Conservation (phyloP, 2,888 invertebrate species). For the Cynaeus angustus region DNA sequence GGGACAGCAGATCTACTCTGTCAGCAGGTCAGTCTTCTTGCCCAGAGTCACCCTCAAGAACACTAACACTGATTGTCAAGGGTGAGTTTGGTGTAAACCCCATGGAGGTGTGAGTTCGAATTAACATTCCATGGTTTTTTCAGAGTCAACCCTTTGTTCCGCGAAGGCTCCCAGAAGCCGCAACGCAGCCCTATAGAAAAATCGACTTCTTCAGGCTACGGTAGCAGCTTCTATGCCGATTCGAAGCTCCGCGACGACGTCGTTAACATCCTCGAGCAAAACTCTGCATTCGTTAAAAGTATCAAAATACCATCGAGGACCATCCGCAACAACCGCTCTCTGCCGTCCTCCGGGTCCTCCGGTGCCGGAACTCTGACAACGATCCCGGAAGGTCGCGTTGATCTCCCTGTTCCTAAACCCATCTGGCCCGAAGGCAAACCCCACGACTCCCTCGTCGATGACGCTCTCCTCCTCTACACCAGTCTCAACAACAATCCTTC, state of each 20-base stretch:
- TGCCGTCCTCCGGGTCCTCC: conserved; percentile 62
- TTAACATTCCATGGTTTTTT: too few relatives aligned
- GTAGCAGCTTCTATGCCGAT: conserved; percentile 63
- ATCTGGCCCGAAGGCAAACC: conserved; percentile 68
- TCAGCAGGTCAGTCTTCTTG: conserved; percentile 76
- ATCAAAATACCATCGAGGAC: conserved; percentile 61
- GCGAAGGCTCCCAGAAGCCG: conserved; percentile 58
- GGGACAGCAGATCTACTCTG: conserved; percentile 73
- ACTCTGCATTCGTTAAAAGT: conserved; percentile 68
- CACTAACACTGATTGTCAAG: conserved; percentile 53
- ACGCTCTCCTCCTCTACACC: conserved; percentile 68
- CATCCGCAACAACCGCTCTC: conserved; percentile 56
- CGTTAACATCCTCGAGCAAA: conserved; percentile 67
- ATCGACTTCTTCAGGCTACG: conserved; percentile 70
- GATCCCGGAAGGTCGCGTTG: conserved; percentile 72
- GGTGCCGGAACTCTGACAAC: conserved; percentile 68
- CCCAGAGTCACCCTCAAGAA: conserved; percentile 69
- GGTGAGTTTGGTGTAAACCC: conserved; percentile 57
- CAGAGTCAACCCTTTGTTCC: conserved; percentile 7
- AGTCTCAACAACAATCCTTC: conserved; percentile 64
- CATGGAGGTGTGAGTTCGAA: too few relatives aligned
- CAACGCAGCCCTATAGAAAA: conserved; percentile 60
- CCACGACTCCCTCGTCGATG: conserved; percentile 69
- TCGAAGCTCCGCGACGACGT: conserved; percentile 65
- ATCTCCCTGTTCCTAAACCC: conserved; percentile 69